These are phyloP conservation scores for Aurelia aurita complex sp. Pacific DNA, from an alignment of 30 jellyfish, hydroid and myxozoan genomes.

Conservation along the genomic window DNA sequence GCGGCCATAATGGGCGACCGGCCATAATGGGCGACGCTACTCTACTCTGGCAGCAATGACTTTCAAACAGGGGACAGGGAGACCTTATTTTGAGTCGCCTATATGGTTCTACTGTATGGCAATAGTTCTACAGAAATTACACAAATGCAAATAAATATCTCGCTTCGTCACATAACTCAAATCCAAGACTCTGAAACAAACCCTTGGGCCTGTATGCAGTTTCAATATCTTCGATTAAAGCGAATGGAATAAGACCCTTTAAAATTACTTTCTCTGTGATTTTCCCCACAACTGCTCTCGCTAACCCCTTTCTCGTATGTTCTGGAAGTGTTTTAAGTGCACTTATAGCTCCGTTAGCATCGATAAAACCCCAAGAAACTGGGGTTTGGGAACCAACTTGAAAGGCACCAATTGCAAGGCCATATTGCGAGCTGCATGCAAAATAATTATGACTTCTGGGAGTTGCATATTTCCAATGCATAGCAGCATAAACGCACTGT, in stretches of 20 bases:
- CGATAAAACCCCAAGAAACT: conserved; percentile 47
- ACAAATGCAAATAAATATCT: neutral
- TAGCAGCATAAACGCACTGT: conserved; percentile 22
- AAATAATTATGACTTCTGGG: neutral
- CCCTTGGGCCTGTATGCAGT: conserved; percentile 1
- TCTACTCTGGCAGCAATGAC: too few relatives aligned
- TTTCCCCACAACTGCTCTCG: conserved; percentile 40
- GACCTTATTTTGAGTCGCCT: too few relatives aligned
- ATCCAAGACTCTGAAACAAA: conserved; percentile 37
- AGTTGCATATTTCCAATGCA: conserved; percentile 12
- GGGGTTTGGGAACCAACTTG: conserved; percentile 28
- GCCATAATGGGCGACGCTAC: too few relatives aligned
- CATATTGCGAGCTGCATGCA: conserved; percentile 5
- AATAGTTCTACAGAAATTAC: neutral
- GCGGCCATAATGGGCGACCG: too few relatives aligned
- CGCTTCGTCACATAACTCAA: neutral
- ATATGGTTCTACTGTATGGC: too few relatives aligned
- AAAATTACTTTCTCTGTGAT: neutral
- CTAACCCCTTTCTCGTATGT: conserved; percentile 55
- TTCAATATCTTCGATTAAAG: conserved; percentile 28
- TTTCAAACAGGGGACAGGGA: too few relatives aligned
- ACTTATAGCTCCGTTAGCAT: conserved; percentile 25
- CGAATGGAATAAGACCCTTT: conserved; percentile 28
- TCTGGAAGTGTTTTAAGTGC: conserved; percentile 24
- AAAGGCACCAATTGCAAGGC: conserved; percentile 55